phyloP scores from a whole-genome alignment of 1,140 invertebrate genomes.

The Drosophila elegans region DNA sequence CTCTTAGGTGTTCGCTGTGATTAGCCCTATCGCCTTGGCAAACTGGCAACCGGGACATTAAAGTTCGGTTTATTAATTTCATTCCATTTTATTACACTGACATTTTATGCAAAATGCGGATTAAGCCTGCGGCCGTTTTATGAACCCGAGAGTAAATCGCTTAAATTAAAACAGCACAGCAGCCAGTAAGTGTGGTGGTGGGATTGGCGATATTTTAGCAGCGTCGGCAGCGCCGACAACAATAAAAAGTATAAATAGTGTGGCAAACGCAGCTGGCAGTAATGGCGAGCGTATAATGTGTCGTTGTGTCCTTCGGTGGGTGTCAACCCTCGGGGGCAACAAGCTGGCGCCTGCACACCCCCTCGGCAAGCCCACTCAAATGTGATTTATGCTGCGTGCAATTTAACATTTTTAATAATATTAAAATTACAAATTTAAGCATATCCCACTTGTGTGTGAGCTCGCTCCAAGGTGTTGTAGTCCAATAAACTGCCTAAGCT shows the following conservation, averaged over 20 bases:
- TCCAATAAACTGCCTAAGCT: slow-evolving; percentile 65
- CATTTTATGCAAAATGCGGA: slow-evolving; percentile 50
- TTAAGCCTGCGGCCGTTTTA: slow-evolving; percentile 63
- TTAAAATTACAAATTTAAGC: slow-evolving; percentile 81
- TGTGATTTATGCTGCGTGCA: slow-evolving; percentile 77
- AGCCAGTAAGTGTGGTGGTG: slow-evolving; percentile 6
- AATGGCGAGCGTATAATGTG: slow-evolving; percentile 69
- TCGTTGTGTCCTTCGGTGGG: slow-evolving; percentile 14
- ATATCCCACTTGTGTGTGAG: slow-evolving; percentile 30
- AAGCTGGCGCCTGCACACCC: slow-evolving; percentile 58
- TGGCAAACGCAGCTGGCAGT: slow-evolving; percentile 72
- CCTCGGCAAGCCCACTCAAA: slow-evolving; percentile 32
- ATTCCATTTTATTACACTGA: slow-evolving; percentile 46
- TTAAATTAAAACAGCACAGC: slow-evolving; percentile 75
- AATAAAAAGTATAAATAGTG: slow-evolving; percentile 79
- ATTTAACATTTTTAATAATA: slow-evolving; percentile 82
- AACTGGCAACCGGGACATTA: slow-evolving; percentile 6
- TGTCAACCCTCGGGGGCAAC: slow-evolving; percentile 61
- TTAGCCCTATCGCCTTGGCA: slow-evolving; percentile 4
- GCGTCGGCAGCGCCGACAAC: slow-evolving; percentile 24
- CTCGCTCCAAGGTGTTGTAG: slow-evolving; percentile 59
- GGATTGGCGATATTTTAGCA: slow-evolving; percentile 13
- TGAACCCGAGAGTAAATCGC: slow-evolving; percentile 66
- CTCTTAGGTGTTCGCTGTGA: slow-evolving; percentile 1
- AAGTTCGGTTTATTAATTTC: slow-evolving; percentile 40